phyloP scores from a whole-genome alignment of 2,797 vertebrate species.

The Mionectes olivaceus region DNA sequence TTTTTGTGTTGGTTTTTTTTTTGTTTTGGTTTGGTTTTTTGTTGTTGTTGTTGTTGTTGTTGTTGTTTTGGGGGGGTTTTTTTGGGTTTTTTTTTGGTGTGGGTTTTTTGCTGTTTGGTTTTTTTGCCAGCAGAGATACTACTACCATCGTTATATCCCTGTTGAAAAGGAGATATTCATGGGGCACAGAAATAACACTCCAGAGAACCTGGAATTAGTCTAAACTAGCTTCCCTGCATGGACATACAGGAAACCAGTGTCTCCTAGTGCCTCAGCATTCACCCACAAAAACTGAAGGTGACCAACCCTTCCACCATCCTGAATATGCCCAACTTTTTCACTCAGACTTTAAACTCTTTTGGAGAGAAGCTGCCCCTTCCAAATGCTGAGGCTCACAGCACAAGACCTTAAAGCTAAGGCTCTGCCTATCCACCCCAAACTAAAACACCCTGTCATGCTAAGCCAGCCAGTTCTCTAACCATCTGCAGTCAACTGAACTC shows the following conservation, averaged over 20 bases:
- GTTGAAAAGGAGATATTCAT: background rate
- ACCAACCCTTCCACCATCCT: background rate
- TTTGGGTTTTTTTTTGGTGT: background rate
- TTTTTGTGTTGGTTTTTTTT: too few species aligned
- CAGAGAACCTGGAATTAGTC: background rate
- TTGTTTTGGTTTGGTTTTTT: background rate
- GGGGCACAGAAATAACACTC: background rate
- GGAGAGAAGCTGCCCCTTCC: background rate
- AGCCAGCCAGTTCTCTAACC: background rate
- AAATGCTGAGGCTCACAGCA: background rate
- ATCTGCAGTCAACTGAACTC: background rate
- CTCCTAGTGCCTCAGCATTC: background rate
- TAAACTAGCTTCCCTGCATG: background rate
- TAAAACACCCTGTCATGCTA: background rate
- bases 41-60: too few species aligned
- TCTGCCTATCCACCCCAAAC: background rate
- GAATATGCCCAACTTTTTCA: background rate
- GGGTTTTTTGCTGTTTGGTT: background rate
- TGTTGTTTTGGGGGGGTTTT: too few species aligned
- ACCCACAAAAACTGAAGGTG: background rate
- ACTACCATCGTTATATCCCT: background rate
- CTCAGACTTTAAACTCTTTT: background rate
- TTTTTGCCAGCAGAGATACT: background rate
- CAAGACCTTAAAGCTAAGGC: background rate
- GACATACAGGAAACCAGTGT: accelerated